A percentile compares a stretch with the other conserved stretches of the same genome.
These are phyloP conservation scores for Tamias sibiricus DNA, from an alignment of 2,113 vertebrate species.

Conservation along the genomic window DNA sequence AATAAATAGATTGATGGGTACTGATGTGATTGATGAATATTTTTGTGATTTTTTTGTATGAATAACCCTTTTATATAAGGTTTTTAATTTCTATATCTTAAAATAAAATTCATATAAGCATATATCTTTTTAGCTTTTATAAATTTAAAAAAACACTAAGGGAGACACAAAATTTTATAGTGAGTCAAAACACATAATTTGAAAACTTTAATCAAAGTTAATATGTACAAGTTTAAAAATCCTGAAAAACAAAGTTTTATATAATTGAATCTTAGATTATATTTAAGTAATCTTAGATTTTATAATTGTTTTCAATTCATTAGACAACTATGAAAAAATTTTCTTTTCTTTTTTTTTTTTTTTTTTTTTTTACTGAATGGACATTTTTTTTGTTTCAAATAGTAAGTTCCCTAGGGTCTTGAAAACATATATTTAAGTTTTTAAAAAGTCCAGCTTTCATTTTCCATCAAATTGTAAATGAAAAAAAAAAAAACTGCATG, in stretches of 20 bases:
- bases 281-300: slow-evolving; percentile 51
- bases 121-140: background rate
- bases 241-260: slow-evolving; percentile 55
- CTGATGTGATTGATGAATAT: too few relatives aligned
- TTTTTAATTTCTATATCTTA: accelerated
- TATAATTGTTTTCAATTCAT: slow-evolving; percentile 77
- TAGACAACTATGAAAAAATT: slow-evolving; percentile 69
- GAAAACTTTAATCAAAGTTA: slow-evolving; percentile 39
- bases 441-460: background rate
- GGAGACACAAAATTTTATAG: background rate
- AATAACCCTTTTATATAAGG: background rate
- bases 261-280: slow-evolving; percentile 78
- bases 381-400: background rate
- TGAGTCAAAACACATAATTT: slow-evolving; percentile 26
- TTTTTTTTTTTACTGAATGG: slow-evolving; percentile 42
- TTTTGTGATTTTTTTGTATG: background rate
- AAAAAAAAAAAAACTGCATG: background rate
- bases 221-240: slow-evolving; percentile 72
- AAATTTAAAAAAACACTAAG: background rate
- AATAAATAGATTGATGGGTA: background rate
- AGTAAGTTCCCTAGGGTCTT: background rate
- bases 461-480: background rate
- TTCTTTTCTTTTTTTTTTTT: slow-evolving; percentile 56
- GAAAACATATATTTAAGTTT: slow-evolving; percentile 18
- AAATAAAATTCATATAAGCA: background rate